phyloP scores from a whole-genome alignment of 2,797 vertebrate genomes.

The Sphenopsis melanotis region DNA sequence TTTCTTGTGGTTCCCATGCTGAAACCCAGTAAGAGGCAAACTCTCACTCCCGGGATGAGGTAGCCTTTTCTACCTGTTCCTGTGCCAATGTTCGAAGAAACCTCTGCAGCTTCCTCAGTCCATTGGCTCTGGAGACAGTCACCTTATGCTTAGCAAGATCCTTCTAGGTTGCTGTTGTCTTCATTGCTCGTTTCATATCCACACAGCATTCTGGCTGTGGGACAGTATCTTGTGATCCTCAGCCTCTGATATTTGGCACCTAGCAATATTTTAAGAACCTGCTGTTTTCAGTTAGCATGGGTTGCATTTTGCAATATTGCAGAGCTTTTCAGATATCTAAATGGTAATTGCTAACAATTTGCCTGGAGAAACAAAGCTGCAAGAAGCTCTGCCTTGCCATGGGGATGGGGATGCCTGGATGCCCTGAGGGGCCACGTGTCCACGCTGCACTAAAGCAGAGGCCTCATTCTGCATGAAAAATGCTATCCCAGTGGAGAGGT shows the following conservation, averaged over 20 bases:
- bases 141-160: neutral
- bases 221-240: neutral
- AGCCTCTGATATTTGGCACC: neutral
- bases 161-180: neutral
- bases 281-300: neutral
- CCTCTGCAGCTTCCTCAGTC: neutral
- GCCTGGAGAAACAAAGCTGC: neutral
- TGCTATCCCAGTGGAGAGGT: neutral
- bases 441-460: neutral
- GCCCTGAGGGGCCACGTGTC: rapidly evolving
- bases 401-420: neutral
- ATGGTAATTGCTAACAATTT: neutral
- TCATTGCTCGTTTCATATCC: neutral
- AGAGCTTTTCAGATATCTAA: neutral
- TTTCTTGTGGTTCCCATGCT: neutral
- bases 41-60: rapidly evolving
- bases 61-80: neutral
- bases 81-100: neutral
- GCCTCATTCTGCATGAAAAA: neutral
- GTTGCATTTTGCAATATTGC: neutral
- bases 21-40: neutral
- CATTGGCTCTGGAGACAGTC: neutral
- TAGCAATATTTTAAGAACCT: neutral
- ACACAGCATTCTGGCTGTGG: neutral
- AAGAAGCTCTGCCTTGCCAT: neutral